These are phyloP conservation scores for Spermophilus dauricus DNA, from an alignment of 2,113 vertebrate species.

Conservation along the genomic window DNA sequence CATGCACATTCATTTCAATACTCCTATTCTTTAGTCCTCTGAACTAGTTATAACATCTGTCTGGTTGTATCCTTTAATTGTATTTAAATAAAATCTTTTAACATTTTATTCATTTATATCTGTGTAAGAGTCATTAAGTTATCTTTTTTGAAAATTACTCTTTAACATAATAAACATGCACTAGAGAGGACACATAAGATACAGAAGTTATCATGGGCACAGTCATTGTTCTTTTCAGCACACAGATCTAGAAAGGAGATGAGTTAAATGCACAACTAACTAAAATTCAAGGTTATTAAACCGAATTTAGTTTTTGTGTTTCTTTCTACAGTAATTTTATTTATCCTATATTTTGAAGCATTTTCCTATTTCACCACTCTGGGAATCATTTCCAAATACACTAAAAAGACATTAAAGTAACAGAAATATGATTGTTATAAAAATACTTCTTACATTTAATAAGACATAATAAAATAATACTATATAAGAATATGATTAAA, in stretches of 20 bases:
- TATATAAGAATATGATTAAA: background rate
- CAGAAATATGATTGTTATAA: background rate
- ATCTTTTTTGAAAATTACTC: background rate
- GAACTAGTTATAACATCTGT: background rate
- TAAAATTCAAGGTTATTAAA: background rate
- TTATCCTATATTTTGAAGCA: constrained; percentile 34
- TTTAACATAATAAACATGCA: constrained; percentile 12
- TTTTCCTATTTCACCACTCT: constrained; percentile 24
- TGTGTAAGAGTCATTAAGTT: background rate
- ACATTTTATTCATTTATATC: background rate
- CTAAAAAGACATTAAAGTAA: background rate
- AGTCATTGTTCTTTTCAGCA: background rate
- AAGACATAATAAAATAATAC: background rate
- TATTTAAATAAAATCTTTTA: constrained; percentile 30
- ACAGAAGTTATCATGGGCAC: background rate
- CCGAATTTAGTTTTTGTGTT: background rate
- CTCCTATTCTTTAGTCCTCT: background rate
- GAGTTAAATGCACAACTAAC: background rate
- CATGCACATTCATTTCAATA: background rate
- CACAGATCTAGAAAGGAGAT: background rate
- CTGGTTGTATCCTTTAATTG: background rate
- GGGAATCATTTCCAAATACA: background rate
- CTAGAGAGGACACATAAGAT: background rate
- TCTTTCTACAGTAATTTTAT: background rate
- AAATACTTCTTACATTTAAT: background rate